Percentiles rank a stretch among this genome's conserved stretches.
Evolutionary conservation across 2,888 invertebrate genomes (phyloP).

Genomic region (Torymus auratus): DNA sequence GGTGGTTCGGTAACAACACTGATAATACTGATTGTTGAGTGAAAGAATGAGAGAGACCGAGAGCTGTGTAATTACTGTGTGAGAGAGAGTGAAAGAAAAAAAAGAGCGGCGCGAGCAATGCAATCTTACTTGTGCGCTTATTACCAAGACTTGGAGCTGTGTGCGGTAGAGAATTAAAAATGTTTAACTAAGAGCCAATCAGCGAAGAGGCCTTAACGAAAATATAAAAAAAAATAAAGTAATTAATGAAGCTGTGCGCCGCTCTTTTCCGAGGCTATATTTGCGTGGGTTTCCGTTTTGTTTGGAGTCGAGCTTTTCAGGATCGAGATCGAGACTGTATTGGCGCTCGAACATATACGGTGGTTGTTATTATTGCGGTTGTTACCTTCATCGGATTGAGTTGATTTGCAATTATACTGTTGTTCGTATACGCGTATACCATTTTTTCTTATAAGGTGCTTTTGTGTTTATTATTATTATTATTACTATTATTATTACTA

Average conservation of each 20-base stretch:
- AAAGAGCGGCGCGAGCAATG: constrained; percentile 39
- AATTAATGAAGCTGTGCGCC: constrained; percentile 18
- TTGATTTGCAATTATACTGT: constrained; percentile 54
- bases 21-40: constrained; percentile 48
- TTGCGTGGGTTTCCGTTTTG: no score
- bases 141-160: constrained; percentile 11
- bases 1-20: constrained; percentile 56
- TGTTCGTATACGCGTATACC: constrained; percentile 55
- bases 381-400: constrained; percentile 53
- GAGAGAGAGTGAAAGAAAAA: not conserved
- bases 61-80: not conserved
- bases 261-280: constrained; percentile 34
- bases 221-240: no score
- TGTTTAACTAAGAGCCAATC: constrained; percentile 48
- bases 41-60: not conserved
- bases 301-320: no score
- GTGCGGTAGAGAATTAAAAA: not conserved
- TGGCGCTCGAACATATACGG: no score
- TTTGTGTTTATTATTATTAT: constrained; percentile 49
- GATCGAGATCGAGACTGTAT: no score
- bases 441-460: constrained; percentile 51
- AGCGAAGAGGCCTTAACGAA: constrained; percentile 51
- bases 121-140: constrained; percentile 44
- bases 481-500: constrained; percentile 30
- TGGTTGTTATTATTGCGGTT: constrained; percentile 50